Percentiles rank a stretch among this genome's conserved stretches.
These are phyloP conservation scores for Pao palembangensis DNA, from an alignment of 2,113 vertebrate genomes.

Conservation along the genomic window DNA sequence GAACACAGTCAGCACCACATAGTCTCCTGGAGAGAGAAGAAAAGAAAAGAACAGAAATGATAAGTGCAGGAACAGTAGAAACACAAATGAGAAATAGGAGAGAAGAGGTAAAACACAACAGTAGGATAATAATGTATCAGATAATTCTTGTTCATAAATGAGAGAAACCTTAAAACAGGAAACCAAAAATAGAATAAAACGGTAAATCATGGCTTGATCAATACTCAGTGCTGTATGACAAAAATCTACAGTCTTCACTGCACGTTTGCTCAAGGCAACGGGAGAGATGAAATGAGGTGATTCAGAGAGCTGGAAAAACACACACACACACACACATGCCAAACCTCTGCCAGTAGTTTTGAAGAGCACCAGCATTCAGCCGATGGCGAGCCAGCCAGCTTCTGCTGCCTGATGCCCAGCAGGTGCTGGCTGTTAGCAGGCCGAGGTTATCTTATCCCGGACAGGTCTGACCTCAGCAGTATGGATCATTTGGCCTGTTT, in stretches of 20 bases:
- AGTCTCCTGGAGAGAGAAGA: conserved; percentile 82
- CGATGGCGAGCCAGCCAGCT: conserved; percentile 32
- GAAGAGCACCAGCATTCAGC: conserved; percentile 35
- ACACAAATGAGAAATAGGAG: no score
- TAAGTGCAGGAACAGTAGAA: no score
- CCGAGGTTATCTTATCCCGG: conserved; percentile 39
- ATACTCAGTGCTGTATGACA: conserved; percentile 33
- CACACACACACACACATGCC: conserved; percentile 14
- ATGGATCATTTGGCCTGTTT: conserved; percentile 36
- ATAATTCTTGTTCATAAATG: neutral
- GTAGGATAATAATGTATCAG: no score
- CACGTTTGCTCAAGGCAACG: conserved; percentile 10
- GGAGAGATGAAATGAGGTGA: conserved; percentile 19
- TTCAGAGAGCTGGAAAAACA: conserved; percentile 31
- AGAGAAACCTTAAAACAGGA: neutral
- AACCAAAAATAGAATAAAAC: neutral
- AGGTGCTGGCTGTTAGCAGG: conserved; percentile 49
- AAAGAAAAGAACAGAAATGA: neutral
- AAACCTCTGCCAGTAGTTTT: conserved; percentile 21
- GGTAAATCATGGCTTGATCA: conserved; percentile 24
- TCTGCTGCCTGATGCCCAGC: conserved; percentile 35
- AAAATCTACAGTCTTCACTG: conserved; percentile 20
- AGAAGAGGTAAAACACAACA: no score
- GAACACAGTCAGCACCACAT: conserved; percentile 95
- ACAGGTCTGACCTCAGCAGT: conserved; percentile 33